These are phyloP conservation scores for Encarsia formosa DNA, from an alignment of 2,888 invertebrate genomes.

Conservation along the genomic window DNA sequence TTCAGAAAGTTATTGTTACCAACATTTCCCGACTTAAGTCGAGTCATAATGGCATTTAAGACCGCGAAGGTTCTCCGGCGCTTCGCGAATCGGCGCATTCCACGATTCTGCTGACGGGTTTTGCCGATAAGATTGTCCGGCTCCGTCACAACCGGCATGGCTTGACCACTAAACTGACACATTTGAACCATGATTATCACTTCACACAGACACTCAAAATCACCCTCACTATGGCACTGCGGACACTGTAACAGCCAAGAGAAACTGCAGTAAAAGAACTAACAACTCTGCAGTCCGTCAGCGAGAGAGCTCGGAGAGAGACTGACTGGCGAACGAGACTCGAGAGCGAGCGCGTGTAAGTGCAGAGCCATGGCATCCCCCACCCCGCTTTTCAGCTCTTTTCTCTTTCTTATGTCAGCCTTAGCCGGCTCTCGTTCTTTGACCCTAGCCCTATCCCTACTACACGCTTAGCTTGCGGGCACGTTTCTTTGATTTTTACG, in stretches of 20 bases:
- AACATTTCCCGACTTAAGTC: conserved; percentile 44
- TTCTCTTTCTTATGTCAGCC: no score
- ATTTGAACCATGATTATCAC: not conserved
- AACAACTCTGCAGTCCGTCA: not conserved
- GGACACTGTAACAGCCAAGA: no score
- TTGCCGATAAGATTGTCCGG: conserved; percentile 1
- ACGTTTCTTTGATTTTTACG: no score
- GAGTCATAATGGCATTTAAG: conserved; percentile 54
- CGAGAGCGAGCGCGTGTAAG: no score
- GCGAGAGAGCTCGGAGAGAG: not conserved
- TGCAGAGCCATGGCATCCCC: no score
- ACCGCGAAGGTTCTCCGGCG: conserved; percentile 47
- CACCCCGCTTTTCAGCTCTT: not conserved
- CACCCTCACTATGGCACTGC: no score
- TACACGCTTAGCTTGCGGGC: no score
- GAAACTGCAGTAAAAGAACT: not conserved
- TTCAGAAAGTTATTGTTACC: conserved; percentile 46
- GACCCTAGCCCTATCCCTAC: no score
- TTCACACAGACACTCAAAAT: not conserved
- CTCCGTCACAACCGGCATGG: not conserved
- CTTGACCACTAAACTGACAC: not conserved
- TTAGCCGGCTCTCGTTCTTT: no score
- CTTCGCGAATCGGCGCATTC: conserved; percentile 49
- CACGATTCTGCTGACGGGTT: conserved; percentile 34
- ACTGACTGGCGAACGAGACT: not conserved